These are phyloP conservation scores for Caenorhabditis becei DNA, from an alignment of 2,888 invertebrate species.

Conservation along the genomic window DNA sequence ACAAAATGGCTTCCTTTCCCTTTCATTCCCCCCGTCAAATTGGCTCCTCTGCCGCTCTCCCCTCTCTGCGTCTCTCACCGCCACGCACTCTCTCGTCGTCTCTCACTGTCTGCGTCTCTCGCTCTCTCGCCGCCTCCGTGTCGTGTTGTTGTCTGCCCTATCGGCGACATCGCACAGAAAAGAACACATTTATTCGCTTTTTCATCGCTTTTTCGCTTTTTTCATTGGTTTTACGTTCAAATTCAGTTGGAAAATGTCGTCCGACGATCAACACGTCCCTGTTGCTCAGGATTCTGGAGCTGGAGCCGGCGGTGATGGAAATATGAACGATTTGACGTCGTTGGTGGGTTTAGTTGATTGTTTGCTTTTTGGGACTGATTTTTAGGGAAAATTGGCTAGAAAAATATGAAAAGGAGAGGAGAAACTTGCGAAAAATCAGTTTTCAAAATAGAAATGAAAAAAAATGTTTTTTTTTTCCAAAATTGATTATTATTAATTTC, in stretches of 20 bases:
- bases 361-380: constrained; percentile 1
- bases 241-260: constrained; percentile 4
- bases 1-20: too few species aligned
- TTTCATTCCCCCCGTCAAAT: too few species aligned
- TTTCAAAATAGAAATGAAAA: too few species aligned
- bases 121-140: neutral
- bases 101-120: constrained; percentile 1
- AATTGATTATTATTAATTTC: too few species aligned
- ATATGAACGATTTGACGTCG: constrained; percentile 62
- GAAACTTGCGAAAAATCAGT: neutral
- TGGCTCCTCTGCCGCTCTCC: too few species aligned
- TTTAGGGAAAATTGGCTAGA: constrained; percentile 2
- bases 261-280: constrained; percentile 12
- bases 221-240: neutral
- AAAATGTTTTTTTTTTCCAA: too few species aligned
- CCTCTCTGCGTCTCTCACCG: too few species aligned
- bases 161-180: neutral
- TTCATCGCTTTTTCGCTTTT: neutral
- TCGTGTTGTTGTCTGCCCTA: neutral
- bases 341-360: constrained; percentile 57
- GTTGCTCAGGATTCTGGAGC: neutral
- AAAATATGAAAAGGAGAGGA: too few species aligned
- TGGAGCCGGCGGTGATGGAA: constrained; percentile 30
- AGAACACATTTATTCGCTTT: neutral
- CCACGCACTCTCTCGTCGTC: too few species aligned